A percentile compares a stretch with the other conserved stretches of the same genome.
phyloP scores from a whole-genome alignment of 2,797 vertebrate species.

The Pseudochirops corinnae region DNA sequence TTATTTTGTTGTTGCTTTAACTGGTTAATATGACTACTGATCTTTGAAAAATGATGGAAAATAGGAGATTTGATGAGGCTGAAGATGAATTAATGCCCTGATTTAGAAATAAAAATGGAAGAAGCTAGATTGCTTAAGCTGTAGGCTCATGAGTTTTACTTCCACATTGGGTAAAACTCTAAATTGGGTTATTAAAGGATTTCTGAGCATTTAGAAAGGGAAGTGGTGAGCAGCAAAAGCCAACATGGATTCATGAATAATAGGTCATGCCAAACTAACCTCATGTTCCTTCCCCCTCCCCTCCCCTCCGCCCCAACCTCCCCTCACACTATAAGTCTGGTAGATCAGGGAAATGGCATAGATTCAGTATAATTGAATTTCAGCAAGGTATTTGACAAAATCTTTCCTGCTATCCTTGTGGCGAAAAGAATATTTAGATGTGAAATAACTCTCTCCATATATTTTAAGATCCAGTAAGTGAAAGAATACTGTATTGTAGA shows the following conservation, averaged over 20 bases:
- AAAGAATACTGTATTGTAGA: not conserved
- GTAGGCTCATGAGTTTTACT: not conserved
- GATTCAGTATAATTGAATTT: not conserved
- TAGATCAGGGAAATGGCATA: not conserved
- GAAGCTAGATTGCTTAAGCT: not conserved
- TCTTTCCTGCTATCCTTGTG: not conserved
- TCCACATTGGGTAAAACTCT: not conserved
- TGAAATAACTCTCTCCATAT: not conserved
- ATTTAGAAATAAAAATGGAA: not conserved
- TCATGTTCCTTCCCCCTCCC: not conserved
- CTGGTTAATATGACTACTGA: not conserved
- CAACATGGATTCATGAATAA: not conserved
- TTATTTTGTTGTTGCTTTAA: not conserved
- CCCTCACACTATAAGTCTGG: not conserved
- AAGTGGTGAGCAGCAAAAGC: not conserved
- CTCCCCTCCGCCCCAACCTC: not conserved
- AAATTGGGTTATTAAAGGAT: not conserved
- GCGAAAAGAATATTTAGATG: not conserved
- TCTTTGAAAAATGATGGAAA: not conserved
- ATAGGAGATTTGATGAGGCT: not conserved
- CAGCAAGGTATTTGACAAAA: not conserved
- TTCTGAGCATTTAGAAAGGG: not conserved
- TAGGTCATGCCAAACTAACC: not conserved
- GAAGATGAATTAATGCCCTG: not conserved
- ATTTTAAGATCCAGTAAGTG: not conserved